Base-by-base conservation (phyloP, 2,797 vertebrate genomes). In the Telmatherina bonti region DNA sequence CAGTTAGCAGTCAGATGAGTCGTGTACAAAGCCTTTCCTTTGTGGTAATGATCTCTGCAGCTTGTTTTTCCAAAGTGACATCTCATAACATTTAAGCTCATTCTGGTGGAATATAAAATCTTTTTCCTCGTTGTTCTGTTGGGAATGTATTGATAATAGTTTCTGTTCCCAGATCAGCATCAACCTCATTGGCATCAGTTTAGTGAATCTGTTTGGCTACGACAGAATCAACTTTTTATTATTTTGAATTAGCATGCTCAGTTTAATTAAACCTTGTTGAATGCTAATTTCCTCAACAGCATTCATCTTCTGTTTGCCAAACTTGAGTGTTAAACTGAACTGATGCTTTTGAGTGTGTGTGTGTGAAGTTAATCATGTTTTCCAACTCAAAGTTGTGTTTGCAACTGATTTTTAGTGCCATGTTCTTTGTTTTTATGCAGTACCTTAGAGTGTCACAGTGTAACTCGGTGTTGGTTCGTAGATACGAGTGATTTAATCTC, bases 1-100 rank as follows among this genome's bases (percentile, higher is more conserved):
- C 72, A 74, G 89, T 89, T 88, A 89, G 67, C 51, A 7, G 0
- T 22, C 81, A 68, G 85, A 78, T 51, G 83, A 57, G 65, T 84
- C 78, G 7, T 81, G 82, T 79, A 70, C 45, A 78, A 74, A 59
- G 69, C 72, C 65, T 72, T 64, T 74, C 72, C 62, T 35, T 76
- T 78, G 84, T 13, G 71, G 63, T 85, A 52, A 66, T 41, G 12
- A 79, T 72, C 71, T 72, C 11, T 12, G 69, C 68, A 67, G 69
- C 70, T 74, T 67, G 60, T 83, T 80, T 51, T 76, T 74, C 62
- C 74, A 75, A 72, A 81, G 69, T 76, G 30, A 51, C 61, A 53
- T 72, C 65, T 57, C 53, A 31, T 35, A 41, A 6, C 60, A 36
- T 67, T 49, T n/a, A 36, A 67, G 58, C 36, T 16, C 38, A n/a